Conservation (phyloP, 2,888 invertebrate species). For the Blastobasis lacticolella region DNA sequence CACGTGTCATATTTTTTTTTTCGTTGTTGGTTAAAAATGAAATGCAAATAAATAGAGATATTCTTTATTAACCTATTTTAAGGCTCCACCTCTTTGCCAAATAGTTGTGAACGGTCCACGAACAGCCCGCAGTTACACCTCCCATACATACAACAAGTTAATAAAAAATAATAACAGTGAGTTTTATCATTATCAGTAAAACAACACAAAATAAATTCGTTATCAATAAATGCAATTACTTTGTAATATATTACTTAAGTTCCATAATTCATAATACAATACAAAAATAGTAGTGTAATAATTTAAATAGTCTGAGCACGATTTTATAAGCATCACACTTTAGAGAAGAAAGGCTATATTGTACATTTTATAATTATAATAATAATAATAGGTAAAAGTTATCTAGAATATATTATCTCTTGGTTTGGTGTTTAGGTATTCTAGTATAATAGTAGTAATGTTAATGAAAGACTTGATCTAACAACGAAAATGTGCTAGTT, state of each 20-base stretch:
- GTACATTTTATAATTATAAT: neutral
- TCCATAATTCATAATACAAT: constrained; percentile 28
- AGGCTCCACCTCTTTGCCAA: constrained; percentile 31
- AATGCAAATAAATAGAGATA: constrained; percentile 22
- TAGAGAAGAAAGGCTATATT: constrained; percentile 7
- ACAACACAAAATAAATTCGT: constrained; percentile 67
- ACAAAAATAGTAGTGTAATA: constrained; percentile 40
- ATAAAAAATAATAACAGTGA: constrained; percentile 36
- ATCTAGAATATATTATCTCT: no score
- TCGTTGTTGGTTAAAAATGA: constrained; percentile 2
- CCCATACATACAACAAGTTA: constrained; percentile 29
- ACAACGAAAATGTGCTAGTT: no score
- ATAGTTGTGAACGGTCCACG: constrained; percentile 15
- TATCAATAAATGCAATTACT: constrained; percentile 62
- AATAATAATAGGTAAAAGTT: neutral
- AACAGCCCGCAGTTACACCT: constrained; percentile 27
- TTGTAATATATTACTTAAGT: constrained; percentile 27
- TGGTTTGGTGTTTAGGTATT: no score
- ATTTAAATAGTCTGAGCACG: constrained; percentile 40
- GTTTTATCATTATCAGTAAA: constrained; percentile 26
- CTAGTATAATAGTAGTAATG: no score
- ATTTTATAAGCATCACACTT: constrained; percentile 34
- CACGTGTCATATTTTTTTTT: no score
- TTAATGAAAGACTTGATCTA: no score
- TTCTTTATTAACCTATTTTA: constrained; percentile 36